Base-by-base conservation (phyloP, 1,140 invertebrate species). In the Metopolophium dirhodum region DNA sequence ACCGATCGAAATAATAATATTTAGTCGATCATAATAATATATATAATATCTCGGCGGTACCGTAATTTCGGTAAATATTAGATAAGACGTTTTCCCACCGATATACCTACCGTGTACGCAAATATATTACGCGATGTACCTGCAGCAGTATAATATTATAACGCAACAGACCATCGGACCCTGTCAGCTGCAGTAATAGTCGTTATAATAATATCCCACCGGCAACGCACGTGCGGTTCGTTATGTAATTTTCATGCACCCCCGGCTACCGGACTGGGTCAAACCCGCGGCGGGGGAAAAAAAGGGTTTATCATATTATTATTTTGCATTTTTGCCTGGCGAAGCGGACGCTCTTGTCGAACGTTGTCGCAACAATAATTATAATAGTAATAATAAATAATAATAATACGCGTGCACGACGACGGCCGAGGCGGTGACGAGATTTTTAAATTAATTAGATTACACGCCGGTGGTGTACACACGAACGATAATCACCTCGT, bases 401-500 rank as follows among this genome's bases (percentile, higher is more conserved):
- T 86, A 26, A 41, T n/a, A n/a, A 68, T n/a, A n/a, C 14, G 37
- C 1, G 9, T 45, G 26, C 49, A 2, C 0, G 1, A 11, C 83
- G 68, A 35, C n/a, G 22, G 51, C n/a, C 35, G 88, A 54, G 2
- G 23, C 26, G 23, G 11, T 57, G 35, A 90, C 20, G n/a, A 41
- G 54, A 90, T 77, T 61, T 90, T 90, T 77, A 68, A 90, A 90
- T 90, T 68, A 90, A 90, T 68, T 90, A 90, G 57, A 47, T 77
- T 90, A 90, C 54, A 61, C 26, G 2, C 61, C 30, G 57, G 9
- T n/a, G 30, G 51, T 54, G 35, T 20, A 68, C 37, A 90, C 57
- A 47, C 37, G 61, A 47, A 61, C 37, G 51, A 35, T 90, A 77
- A 90, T 41, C 30, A 41, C 26, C 23, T 68, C 22, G 23, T 37